phyloP scores from a whole-genome alignment of 2,888 invertebrate genomes.

The Tetragonisca angustula region DNA sequence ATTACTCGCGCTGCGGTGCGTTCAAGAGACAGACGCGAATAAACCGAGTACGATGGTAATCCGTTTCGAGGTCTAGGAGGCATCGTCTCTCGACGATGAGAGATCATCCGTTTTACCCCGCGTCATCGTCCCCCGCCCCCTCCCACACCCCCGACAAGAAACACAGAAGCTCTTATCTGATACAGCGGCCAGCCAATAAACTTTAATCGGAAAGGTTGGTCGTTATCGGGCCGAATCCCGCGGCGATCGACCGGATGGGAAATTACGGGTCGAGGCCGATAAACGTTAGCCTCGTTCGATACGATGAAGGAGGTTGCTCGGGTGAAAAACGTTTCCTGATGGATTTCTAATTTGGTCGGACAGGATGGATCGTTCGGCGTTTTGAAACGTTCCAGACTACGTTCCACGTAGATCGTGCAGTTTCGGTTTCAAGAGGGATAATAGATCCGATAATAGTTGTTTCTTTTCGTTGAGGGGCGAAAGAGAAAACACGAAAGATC shows the following conservation, averaged over 20 bases:
- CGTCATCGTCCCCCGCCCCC: slow-evolving; percentile 40
- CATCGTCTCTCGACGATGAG: not conserved
- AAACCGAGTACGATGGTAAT: not conserved
- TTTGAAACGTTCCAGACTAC: not conserved
- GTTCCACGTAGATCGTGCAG: not conserved
- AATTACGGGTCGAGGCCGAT: slow-evolving; percentile 53
- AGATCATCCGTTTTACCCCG: not conserved
- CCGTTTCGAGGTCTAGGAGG: slow-evolving; percentile 55
- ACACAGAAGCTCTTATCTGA: slow-evolving; percentile 63
- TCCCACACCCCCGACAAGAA: slow-evolving; percentile 44
- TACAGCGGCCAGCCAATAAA: slow-evolving; percentile 54
- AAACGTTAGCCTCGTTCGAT: slow-evolving; percentile 37
- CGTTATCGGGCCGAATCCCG: slow-evolving; percentile 58
- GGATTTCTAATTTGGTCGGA: slow-evolving; percentile 52
- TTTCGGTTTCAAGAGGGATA: not conserved
- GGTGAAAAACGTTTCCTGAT: slow-evolving; percentile 47
- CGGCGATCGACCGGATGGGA: slow-evolving; percentile 36
- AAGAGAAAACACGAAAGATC: not conserved
- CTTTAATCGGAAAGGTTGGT: slow-evolving; percentile 54
- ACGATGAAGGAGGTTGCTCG: slow-evolving; percentile 22
- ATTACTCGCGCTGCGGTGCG: too few species aligned
- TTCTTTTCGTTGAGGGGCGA: not conserved
- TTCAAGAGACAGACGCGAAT: not conserved
- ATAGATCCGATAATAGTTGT: slow-evolving; percentile 3
- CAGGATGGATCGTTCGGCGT: slow-evolving; percentile 23